Evolutionary conservation across 2,888 invertebrate species (phyloP).

Genomic region (Rhopalosiphum nymphaeae): DNA sequence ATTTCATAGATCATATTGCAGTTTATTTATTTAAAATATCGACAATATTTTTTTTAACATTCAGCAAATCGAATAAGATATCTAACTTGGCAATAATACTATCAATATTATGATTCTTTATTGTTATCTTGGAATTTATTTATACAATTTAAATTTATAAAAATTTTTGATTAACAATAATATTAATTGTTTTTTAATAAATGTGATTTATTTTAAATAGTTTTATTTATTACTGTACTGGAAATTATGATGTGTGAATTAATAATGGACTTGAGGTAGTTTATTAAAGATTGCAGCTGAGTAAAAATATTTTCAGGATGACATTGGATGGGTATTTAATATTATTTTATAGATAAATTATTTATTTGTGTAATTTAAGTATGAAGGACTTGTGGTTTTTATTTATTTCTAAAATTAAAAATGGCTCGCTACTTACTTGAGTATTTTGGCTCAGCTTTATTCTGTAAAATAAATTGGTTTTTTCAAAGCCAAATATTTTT

Average conservation of each 20-base stretch:
- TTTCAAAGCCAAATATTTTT: neutral
- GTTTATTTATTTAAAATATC: neutral
- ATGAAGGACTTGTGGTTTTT: neutral
- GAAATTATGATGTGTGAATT: neutral
- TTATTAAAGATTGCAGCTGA: neutral
- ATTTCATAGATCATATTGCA: neutral
- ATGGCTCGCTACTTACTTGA: neutral
- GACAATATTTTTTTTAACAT: no score
- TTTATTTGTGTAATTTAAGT: neutral
- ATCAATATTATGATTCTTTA: neutral
- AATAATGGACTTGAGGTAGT: neutral
- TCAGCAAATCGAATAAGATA: no score
- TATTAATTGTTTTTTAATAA: neutral
- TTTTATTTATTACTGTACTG: neutral
- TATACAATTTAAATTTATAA: neutral
- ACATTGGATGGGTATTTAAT: neutral
- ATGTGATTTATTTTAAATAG: neutral
- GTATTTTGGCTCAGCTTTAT: neutral
- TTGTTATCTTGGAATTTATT: neutral
- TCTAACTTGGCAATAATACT: no score
- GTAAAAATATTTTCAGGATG: neutral
- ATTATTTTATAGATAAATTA: neutral
- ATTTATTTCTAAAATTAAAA: neutral
- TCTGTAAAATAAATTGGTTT: neutral
- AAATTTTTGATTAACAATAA: neutral